These are phyloP conservation scores for Caenorhabditis brenneri DNA, from an alignment of 1,140 invertebrate genomes.

Conservation along the genomic window DNA sequence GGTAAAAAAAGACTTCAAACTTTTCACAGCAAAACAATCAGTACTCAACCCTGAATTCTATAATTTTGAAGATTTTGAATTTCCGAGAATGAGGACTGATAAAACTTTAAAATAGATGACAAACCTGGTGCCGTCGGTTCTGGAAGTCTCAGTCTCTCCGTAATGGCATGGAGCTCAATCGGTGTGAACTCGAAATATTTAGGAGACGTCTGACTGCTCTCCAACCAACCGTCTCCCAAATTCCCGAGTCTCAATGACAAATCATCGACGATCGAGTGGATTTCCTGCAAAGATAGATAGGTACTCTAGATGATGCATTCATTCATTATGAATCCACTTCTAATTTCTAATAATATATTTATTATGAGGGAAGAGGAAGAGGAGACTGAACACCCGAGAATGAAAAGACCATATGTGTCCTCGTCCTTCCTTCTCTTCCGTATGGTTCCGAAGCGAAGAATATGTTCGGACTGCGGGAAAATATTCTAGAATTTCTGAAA, in stretches of 20 bases:
- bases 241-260: slow-evolving; percentile 54
- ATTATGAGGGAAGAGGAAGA: too few relatives aligned
- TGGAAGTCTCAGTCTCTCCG: slow-evolving; percentile 83
- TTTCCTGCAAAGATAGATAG: slow-evolving; percentile 55
- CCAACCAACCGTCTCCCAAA: slow-evolving; percentile 55
- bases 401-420: slow-evolving; percentile 15
- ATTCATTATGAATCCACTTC: slow-evolving; percentile 16
- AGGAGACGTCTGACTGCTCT: slow-evolving; percentile 47
- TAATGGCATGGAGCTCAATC: slow-evolving; percentile 83
- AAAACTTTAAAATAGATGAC: background rate
- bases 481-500: too few relatives aligned
- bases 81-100: too few relatives aligned
- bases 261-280: slow-evolving; percentile 59
- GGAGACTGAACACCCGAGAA: background rate
- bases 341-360: background rate
- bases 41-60: too few relatives aligned
- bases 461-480: too few relatives aligned
- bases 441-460: too few relatives aligned
- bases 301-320: background rate
- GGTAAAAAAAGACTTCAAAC: too few relatives aligned
- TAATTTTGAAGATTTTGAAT: too few relatives aligned
- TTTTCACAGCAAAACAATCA: too few relatives aligned
- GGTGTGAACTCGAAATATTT: slow-evolving; percentile 66
- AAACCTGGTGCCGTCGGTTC: slow-evolving; percentile 75
- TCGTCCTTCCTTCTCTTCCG: background rate